phyloP scores from a whole-genome alignment of 2,888 invertebrate species.

The Timema podura region DNA sequence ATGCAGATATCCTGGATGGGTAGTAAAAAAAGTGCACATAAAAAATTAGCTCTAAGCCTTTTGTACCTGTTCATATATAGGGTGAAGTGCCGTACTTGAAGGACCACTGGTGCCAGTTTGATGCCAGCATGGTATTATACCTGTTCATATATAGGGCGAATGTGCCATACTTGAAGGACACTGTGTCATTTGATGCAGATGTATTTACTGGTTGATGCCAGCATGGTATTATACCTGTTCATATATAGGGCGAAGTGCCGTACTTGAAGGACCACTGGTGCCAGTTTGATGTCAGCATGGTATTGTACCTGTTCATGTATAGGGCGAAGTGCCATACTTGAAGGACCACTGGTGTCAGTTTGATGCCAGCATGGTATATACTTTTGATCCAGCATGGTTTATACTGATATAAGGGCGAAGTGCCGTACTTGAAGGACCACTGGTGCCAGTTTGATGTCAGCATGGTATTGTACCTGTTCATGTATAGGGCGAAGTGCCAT shows the following conservation, averaged over 20 bases:
- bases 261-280: constrained; percentile 99
- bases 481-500: constrained; percentile 83
- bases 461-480: constrained; percentile 89
- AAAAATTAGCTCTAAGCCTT: no score
- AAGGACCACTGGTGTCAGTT: constrained; percentile 99
- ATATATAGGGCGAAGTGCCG: constrained; percentile 78
- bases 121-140: constrained; percentile 95
- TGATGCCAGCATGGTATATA: constrained; percentile 90
- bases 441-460: constrained; percentile 99
- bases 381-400: no score
- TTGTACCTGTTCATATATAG: constrained; percentile 51
- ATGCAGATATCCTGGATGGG: no score
- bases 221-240: constrained; percentile 92
- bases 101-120: constrained; percentile 99
- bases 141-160: constrained; percentile 75
- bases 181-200: no score
- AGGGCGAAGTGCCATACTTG: constrained; percentile 92
- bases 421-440: constrained; percentile 92
- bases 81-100: constrained; percentile 91
- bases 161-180: constrained; percentile 95
- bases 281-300: constrained; percentile 98
- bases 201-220: constrained; percentile 97
- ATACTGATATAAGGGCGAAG: constrained; percentile 77
- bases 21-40: no score
- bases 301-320: constrained; percentile 72